Evolutionary conservation across 2,888 invertebrate species (phyloP).

Genomic region (Cheilosia impressa): DNA sequence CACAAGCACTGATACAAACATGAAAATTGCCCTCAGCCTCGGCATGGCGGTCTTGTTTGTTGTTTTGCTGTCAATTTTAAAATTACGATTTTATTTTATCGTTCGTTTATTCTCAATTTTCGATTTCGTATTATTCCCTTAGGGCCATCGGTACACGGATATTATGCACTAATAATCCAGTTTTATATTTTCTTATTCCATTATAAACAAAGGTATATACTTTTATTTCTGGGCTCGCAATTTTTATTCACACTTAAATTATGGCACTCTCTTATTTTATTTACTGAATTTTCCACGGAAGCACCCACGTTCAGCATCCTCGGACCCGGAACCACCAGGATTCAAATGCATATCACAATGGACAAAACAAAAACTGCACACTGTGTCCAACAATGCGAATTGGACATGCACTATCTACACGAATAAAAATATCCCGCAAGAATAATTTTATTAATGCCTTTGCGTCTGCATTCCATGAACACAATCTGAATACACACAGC

Average conservation of each 20-base stretch:
- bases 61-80: constrained; percentile 57
- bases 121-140: constrained; percentile 30
- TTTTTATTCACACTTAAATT: constrained; percentile 12
- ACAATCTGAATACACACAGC: constrained; percentile 41
- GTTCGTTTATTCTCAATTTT: constrained; percentile 40
- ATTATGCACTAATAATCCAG: constrained; percentile 57
- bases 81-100: constrained; percentile 60
- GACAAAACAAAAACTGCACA: constrained; percentile 24
- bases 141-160: constrained; percentile 30
- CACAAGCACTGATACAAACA: constrained; percentile 59
- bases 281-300: constrained; percentile 31
- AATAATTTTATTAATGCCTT: constrained; percentile 36
- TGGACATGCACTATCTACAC: constrained; percentile 11
- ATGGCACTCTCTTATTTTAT: constrained; percentile 22
- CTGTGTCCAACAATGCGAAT: constrained; percentile 31
- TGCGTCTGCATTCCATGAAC: constrained; percentile 32
- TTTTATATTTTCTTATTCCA: constrained; percentile 42
- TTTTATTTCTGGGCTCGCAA: constrained; percentile 38
- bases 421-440: constrained; percentile 13
- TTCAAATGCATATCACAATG: constrained; percentile 66
- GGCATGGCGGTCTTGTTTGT: constrained; percentile 56
- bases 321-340: constrained; percentile 45
- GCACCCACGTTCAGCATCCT: constrained; percentile 51
- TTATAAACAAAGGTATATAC: constrained; percentile 41
- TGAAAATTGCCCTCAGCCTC: constrained; percentile 58